These are phyloP conservation scores for Choreutis nemorana DNA, from an alignment of 2,888 invertebrate species.

Conservation along the genomic window DNA sequence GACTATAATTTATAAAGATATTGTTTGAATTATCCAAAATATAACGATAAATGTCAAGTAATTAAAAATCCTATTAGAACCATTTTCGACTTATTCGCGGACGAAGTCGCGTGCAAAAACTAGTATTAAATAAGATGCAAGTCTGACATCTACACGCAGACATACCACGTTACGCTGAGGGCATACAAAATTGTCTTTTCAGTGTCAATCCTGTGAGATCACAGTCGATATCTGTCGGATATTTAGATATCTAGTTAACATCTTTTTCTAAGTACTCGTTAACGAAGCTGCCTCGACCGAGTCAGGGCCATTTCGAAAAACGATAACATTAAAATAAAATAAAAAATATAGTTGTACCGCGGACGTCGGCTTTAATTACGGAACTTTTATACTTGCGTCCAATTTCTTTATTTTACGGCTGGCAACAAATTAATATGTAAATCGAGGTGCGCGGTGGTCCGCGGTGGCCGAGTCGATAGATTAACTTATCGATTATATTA, in stretches of 20 bases:
- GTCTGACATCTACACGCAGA: too few relatives aligned
- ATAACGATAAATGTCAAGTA: too few relatives aligned
- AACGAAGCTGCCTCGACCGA: slow-evolving; percentile 28
- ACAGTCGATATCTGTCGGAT: background rate
- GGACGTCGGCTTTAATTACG: slow-evolving; percentile 46
- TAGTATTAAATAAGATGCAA: too few relatives aligned
- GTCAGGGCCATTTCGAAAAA: slow-evolving; percentile 22
- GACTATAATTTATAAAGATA: too few relatives aligned
- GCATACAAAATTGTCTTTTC: too few relatives aligned
- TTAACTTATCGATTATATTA: slow-evolving; percentile 16
- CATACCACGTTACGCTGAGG: too few relatives aligned
- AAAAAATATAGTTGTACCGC: slow-evolving; percentile 42
- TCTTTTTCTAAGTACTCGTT: slow-evolving; percentile 15
- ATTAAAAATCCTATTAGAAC: too few relatives aligned
- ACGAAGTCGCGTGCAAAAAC: too few relatives aligned
- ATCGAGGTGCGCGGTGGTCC: slow-evolving; percentile 54
- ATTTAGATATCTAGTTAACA: slow-evolving; percentile 3
- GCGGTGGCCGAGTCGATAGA: slow-evolving; percentile 15
- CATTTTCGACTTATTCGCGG: too few relatives aligned
- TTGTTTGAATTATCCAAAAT: too few relatives aligned
- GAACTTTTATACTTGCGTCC: slow-evolving; percentile 38
- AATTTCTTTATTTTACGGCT: slow-evolving; percentile 63
- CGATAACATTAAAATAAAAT: slow-evolving; percentile 48
- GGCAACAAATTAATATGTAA: slow-evolving; percentile 62
- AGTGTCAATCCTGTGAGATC: too few relatives aligned